Evolutionary conservation across 2,113 vertebrate species (phyloP).

Genomic region (Brachirus orientalis): DNA sequence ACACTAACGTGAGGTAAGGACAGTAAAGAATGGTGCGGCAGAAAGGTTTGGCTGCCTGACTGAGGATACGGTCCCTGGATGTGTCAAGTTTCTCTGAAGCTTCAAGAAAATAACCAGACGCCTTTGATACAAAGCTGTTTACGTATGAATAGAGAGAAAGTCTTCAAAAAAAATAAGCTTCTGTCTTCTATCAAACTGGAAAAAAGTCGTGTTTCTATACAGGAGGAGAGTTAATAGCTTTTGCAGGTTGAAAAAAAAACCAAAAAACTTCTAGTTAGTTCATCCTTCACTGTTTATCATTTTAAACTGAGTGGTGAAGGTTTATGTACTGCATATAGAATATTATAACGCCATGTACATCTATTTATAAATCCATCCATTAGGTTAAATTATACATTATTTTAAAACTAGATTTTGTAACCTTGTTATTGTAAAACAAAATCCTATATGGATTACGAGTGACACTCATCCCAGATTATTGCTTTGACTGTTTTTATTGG

Average conservation of each 20-base stretch:
- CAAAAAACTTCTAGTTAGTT: constrained; percentile 4
- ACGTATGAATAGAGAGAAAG: not conserved
- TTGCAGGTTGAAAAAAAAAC: not conserved
- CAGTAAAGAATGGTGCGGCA: not conserved
- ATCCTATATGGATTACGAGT: too few species aligned
- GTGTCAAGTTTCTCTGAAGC: constrained; percentile 21
- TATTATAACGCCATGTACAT: not conserved
- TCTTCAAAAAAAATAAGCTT: constrained; percentile 24
- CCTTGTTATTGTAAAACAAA: too few species aligned
- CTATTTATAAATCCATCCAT: too few species aligned
- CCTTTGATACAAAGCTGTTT: constrained; percentile 48
- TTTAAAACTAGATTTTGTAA: too few species aligned
- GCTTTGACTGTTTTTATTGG: not conserved
- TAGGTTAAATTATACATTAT: too few species aligned
- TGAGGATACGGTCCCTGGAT: constrained; percentile 8
- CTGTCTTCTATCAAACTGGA: constrained; percentile 25
- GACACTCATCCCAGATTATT: too few species aligned
- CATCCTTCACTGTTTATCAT: not conserved
- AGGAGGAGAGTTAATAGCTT: constrained; percentile 4
- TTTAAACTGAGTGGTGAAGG: not conserved
- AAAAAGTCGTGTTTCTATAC: constrained; percentile 11
- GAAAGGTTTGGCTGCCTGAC: constrained; percentile 10
- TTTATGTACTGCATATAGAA: not conserved
- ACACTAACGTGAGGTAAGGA: not conserved
- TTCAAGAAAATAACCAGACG: constrained; percentile 29